Evolutionary conservation across 2,113 vertebrate species (phyloP), one percentile per base, ranked within the genome.

Genomic region (Podocnemis expansa): DNA sequence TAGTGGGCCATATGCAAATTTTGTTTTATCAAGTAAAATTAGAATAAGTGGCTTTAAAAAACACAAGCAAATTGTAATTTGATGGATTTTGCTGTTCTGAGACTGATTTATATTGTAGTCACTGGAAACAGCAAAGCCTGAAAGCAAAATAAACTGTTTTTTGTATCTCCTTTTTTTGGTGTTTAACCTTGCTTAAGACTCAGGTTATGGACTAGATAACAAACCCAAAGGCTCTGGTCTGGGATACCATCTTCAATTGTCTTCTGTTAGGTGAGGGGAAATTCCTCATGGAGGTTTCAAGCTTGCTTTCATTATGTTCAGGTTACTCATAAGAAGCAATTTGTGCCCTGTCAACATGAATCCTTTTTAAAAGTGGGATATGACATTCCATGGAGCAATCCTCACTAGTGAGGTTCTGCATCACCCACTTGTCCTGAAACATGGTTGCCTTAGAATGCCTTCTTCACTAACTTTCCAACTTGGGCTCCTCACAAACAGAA

Each of bases 1-100:
- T 75, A 76, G 75, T 79, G 0, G 51, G 92, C 60, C 49, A 31
- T 12, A 56, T 96, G 49, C 38, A 85, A 92, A 89, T 9, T n/a
- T 84, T 78, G 0, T 93, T 73, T 52, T 19, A 24, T 12, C 27
- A 84, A 51, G 31, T 8, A 43, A 58, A 82, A 9, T 89, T 82
- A 29, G 76, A 88, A 56, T 2, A 90, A 24, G 43, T 81, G n/a
- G 14, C 8, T 25, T 51, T 70, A 56, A 80, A 45, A 51, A 47
- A 47, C 47, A 6, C 31, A 91, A 90, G 80, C 27, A 67, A 84
- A 54, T 73, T 38, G 45, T 75, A 79, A 91, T 25, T 73, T 94
- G 52, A 73, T 85, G 63, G 10, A 16, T 92, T 89, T 82, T 97
- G 70, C 82, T 90, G 21, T 90, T 95, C 54, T 83, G 89, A 89